A percentile compares a stretch with the other conserved stretches of the same genome.
These are phyloP conservation scores for Podocnemis expansa DNA, from an alignment of 2,113 vertebrate genomes.

Conservation along the genomic window DNA sequence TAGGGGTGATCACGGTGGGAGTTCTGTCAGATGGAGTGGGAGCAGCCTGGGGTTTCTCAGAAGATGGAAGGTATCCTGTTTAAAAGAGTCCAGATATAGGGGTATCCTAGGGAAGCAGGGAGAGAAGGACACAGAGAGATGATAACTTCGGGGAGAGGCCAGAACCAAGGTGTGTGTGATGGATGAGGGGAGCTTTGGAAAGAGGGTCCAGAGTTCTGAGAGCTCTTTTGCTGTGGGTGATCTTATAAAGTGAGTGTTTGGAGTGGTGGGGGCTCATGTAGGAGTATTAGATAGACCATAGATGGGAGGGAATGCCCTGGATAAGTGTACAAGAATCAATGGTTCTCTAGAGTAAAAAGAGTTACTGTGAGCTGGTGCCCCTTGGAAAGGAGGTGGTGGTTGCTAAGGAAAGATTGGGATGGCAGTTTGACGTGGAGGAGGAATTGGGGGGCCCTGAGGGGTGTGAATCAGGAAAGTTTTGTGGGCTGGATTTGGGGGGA, in stretches of 20 bases:
- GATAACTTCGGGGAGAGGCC: background rate
- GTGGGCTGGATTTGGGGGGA: background rate
- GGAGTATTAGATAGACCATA: background rate
- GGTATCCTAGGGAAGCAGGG: background rate
- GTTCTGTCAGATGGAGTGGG: background rate
- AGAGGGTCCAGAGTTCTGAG: background rate
- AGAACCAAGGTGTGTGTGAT: background rate
- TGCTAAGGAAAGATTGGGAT: background rate
- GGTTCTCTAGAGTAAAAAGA: background rate
- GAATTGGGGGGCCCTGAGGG: background rate
- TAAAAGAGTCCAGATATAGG: background rate
- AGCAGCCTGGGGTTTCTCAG: accelerated
- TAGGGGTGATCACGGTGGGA: accelerated
- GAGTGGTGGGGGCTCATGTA: background rate
- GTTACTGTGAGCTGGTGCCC: background rate
- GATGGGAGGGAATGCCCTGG: background rate
- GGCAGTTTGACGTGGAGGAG: background rate
- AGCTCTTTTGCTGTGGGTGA: background rate
- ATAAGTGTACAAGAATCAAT: background rate
- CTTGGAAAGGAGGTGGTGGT: background rate
- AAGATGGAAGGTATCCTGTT: background rate
- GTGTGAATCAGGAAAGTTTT: background rate
- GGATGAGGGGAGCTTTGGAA: background rate
- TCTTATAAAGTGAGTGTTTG: background rate
- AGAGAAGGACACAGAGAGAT: background rate